Base-by-base conservation (phyloP, 2,797 vertebrate species). In the Sarcoramphus papa region DNA sequence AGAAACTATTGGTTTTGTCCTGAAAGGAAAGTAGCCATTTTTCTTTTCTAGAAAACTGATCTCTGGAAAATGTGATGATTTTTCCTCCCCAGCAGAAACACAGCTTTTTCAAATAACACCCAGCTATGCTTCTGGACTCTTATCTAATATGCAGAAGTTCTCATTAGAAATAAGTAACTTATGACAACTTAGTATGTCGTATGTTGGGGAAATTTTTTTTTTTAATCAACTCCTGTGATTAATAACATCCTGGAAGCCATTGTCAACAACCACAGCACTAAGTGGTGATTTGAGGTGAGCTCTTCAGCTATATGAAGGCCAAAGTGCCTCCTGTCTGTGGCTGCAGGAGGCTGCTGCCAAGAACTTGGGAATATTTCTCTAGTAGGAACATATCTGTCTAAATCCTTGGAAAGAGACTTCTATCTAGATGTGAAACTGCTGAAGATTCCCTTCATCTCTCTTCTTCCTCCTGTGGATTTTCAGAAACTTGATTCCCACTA, bases 1-100 rank as follows among this genome's bases (percentile, higher is more conserved):
- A 76, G 65, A 95, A 92, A 88, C 69, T 84, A 74, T 88, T 93
- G 79, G 30, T 91, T 92, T 95, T 88, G 69, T 86, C 89, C 80
- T 92, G 67, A 78, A 93, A 91, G 63, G 57, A 78, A 93, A 90
- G 82, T 79, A 90, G 27, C 25, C 41, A 9, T 90, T 95, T 93
- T 93, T 90, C 22, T 54, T 65, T 78, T 81, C 75, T 87, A 70
- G 78, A 91, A 94, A 92, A 80, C 57, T 43, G 22, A 31, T 93
- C 30, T 48, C 56, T 93, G 84, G 70, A 94, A 91, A 91, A 72
- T 19, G 5, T 68, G 75, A 64, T 85, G 45, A 77, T 82, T 85
- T 83, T 95, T 80, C 21, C 64, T 89, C 75, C 37, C 50, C 33
- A 63, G 68, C 33, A 62, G 72, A 75, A 93, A 65, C 6, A 51